phyloP scores from a whole-genome alignment of 1,140 invertebrate genomes.

The Spodoptera litura region DNA sequence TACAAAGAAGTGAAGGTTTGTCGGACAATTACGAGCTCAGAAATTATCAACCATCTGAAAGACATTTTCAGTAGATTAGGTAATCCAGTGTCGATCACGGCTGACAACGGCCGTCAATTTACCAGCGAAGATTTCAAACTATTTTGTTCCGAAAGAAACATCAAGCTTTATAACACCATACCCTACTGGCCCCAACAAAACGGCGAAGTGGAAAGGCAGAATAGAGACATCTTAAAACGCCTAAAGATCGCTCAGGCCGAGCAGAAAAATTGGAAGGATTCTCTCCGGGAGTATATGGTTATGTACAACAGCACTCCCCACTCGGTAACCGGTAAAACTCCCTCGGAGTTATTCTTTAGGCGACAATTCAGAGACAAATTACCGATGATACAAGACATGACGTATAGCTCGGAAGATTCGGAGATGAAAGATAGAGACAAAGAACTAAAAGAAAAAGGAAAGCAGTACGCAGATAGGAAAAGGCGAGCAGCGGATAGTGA shows the following conservation, averaged over 20 bases:
- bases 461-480: too few relatives aligned
- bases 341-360: too few relatives aligned
- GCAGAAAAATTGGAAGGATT: slow-evolving; percentile 37
- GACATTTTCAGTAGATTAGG: slow-evolving; percentile 45
- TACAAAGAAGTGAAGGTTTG: slow-evolving; percentile 59
- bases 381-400: slow-evolving; percentile 1
- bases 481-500: too few relatives aligned
- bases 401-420: too few relatives aligned
- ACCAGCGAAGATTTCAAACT: slow-evolving; percentile 37
- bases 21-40: slow-evolving; percentile 31
- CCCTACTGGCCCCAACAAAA: slow-evolving; percentile 49
- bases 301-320: slow-evolving; percentile 61
- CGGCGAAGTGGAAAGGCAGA: slow-evolving; percentile 50
- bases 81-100: background rate
- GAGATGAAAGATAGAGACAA: too few relatives aligned
- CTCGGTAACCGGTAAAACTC: slow-evolving; percentile 50
- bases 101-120: too few relatives aligned
- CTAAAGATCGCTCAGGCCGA: slow-evolving; percentile 44
- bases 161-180: slow-evolving; percentile 15
- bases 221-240: slow-evolving; percentile 50
- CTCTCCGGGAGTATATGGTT: slow-evolving; percentile 48
- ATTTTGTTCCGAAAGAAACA: slow-evolving; percentile 27
- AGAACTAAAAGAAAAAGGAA: too few relatives aligned
- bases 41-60: slow-evolving; percentile 38
- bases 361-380: too few relatives aligned